A percentile compares a stretch with the other conserved stretches of the same genome.
Evolutionary conservation across 1,140 invertebrate species (phyloP).

Genomic region (Heliconius hewitsoni): DNA sequence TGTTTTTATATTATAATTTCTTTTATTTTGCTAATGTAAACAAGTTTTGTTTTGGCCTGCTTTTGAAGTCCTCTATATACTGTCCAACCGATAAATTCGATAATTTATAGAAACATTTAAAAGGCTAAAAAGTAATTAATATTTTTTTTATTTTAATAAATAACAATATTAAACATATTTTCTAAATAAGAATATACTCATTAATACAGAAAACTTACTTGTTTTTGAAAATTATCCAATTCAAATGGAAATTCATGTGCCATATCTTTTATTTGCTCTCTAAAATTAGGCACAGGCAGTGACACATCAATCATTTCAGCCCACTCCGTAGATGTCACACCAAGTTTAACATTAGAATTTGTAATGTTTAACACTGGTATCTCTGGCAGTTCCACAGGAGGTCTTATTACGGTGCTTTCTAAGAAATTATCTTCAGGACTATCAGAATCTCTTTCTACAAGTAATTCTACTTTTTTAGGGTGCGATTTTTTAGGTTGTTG

Average conservation of each 20-base stretch:
- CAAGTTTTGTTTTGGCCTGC: too few species aligned
- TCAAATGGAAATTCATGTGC: constrained; percentile 95
- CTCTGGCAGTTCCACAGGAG: constrained; percentile 69
- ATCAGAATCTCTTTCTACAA: constrained; percentile 38
- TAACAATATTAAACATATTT: background rate
- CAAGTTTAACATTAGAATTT: constrained; percentile 48
- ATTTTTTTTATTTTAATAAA: too few species aligned
- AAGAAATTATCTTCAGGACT: constrained; percentile 65
- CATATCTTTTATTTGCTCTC: constrained; percentile 91
- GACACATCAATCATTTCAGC: constrained; percentile 92
- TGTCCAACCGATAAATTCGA: too few species aligned
- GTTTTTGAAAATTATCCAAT: constrained; percentile 98
- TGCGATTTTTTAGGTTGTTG: constrained; percentile 40
- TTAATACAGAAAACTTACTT: constrained; percentile 67
- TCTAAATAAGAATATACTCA: background rate
- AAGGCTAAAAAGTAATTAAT: too few species aligned
- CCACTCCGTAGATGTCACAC: constrained; percentile 86
- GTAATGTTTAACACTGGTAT: constrained; percentile 68
- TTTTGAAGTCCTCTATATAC: too few species aligned
- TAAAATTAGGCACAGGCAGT: constrained; percentile 90
- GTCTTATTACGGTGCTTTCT: constrained; percentile 62
- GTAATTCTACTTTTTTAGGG: constrained; percentile 45
- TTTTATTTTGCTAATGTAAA: too few species aligned
- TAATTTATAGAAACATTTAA: too few species aligned
- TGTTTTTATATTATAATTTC: too few species aligned